Evolutionary conservation across 2,888 invertebrate species (phyloP).

Genomic region (Rhagonycha fulva): DNA sequence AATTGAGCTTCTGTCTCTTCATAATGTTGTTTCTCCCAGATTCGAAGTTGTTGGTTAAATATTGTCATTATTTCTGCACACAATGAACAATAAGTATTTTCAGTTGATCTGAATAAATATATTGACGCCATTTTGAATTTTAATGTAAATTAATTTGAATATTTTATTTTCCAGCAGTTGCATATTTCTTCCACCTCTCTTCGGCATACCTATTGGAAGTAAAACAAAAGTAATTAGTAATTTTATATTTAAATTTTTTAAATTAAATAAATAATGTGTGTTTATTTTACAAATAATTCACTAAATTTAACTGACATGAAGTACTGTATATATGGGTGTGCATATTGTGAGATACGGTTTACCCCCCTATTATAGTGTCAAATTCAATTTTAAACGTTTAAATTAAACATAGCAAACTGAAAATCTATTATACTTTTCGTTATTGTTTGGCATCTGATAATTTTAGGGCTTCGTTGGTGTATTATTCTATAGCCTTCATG

Average conservation of each 20-base stretch:
- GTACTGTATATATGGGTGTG: constrained; percentile 21
- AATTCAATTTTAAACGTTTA: constrained; percentile 26
- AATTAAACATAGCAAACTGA: constrained; percentile 27
- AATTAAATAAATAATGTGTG: background rate
- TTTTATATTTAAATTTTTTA: background rate
- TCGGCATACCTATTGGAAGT: background rate
- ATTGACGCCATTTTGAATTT: constrained; percentile 36
- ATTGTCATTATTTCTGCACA: constrained; percentile 33
- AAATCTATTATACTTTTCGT: constrained; percentile 21
- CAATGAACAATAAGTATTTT: constrained; percentile 26
- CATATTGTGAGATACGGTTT: constrained; percentile 18
- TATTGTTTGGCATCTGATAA: constrained; percentile 23
- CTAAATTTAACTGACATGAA: background rate
- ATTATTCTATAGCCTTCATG: constrained; percentile 3
- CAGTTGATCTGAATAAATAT: constrained; percentile 30
- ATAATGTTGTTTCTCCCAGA: constrained; percentile 32
- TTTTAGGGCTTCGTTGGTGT: constrained; percentile 13
- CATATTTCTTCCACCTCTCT: constrained; percentile 6
- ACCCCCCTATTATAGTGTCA: constrained; percentile 26
- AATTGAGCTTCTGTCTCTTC: constrained; percentile 32
- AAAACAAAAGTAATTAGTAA: background rate
- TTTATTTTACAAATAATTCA: background rate
- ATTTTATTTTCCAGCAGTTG: constrained; percentile 13
- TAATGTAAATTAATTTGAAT: constrained; percentile 31
- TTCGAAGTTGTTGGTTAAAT: constrained; percentile 41